Evolutionary conservation across 2,797 vertebrate genomes (phyloP).

Genomic region (Pogonophryne albipinna): DNA sequence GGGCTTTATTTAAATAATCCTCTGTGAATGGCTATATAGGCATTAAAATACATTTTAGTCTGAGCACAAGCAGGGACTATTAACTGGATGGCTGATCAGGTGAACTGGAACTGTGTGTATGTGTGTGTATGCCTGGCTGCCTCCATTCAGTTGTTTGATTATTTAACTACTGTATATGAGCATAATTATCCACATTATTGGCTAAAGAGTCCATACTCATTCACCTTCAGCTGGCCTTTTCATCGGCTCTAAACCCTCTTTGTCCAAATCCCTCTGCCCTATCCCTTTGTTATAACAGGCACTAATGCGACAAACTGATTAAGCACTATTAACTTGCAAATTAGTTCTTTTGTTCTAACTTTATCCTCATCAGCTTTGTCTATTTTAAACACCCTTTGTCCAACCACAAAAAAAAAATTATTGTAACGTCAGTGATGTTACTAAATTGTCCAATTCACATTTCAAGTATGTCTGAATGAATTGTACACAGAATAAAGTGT

Average conservation of each 20-base stretch:
- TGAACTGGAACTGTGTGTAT: slow-evolving; percentile 18
- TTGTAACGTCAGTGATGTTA: slow-evolving; percentile 42
- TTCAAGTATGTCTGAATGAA: slow-evolving; percentile 52
- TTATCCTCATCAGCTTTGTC: slow-evolving; percentile 68
- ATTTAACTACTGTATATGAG: slow-evolving; percentile 52
- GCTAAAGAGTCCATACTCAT: slow-evolving; percentile 44
- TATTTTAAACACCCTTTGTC: slow-evolving; percentile 67
- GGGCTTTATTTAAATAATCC: slow-evolving; percentile 67
- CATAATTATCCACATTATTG: slow-evolving; percentile 62
- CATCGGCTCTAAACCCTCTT: slow-evolving; percentile 66
- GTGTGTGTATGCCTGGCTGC: slow-evolving; percentile 14
- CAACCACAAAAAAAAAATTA: slow-evolving; percentile 25
- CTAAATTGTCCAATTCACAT: slow-evolving; percentile 60
- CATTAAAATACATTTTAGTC: slow-evolving; percentile 53
- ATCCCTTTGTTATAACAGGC: slow-evolving; percentile 74
- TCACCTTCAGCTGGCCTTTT: slow-evolving; percentile 77
- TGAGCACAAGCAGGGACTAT: slow-evolving; percentile 45
- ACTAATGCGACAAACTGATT: slow-evolving; percentile 79
- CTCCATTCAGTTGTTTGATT: slow-evolving; percentile 44
- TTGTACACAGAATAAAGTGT: slow-evolving; percentile 31
- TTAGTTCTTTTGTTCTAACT: slow-evolving; percentile 77
- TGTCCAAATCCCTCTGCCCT: slow-evolving; percentile 75
- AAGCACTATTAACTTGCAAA: slow-evolving; percentile 80
- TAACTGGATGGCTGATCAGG: slow-evolving; percentile 59
- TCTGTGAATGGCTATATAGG: slow-evolving; percentile 50